Conservation (phyloP, 1,140 invertebrate genomes). For the Oedothorax gibbosus region DNA sequence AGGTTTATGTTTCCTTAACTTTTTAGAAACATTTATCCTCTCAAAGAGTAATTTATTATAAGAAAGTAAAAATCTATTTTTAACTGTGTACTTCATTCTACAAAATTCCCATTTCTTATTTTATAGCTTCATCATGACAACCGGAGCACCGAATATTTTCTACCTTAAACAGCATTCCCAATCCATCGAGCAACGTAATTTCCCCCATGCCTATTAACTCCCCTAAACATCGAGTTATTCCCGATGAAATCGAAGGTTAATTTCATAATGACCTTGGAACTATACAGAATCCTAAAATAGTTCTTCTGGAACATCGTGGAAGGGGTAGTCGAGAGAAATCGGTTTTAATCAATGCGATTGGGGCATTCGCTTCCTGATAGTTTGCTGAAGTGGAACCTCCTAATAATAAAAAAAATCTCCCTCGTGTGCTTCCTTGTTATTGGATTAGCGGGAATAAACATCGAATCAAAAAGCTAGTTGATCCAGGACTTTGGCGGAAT, state of each 20-base stretch:
- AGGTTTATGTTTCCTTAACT: too few relatives aligned
- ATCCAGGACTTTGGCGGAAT: not conserved
- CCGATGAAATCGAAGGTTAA: slow-evolving; percentile 8
- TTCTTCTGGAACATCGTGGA: not conserved
- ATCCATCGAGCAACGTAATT: not conserved
- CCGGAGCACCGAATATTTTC: too few relatives aligned
- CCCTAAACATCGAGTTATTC: slow-evolving; percentile 28
- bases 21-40: too few relatives aligned
- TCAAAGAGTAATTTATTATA: too few relatives aligned
- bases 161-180: too few relatives aligned
- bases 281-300: slow-evolving; percentile 45
- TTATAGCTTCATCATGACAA: not conserved
- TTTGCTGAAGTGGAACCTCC: slow-evolving; percentile 2
- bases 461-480: not conserved
- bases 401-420: slow-evolving; percentile 24
- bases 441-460: slow-evolving; percentile 34
- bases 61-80: too few relatives aligned
- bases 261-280: slow-evolving; percentile 40
- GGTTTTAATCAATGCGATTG: slow-evolving; percentile 57
- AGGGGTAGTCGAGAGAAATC: slow-evolving; percentile 21
- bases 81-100: too few relatives aligned
- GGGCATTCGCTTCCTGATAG: slow-evolving; percentile 37
- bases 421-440: slow-evolving; percentile 1
- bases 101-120: too few relatives aligned
- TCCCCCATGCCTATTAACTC: not conserved